Percentiles rank a stretch among this genome's conserved stretches.
These are phyloP conservation scores for Cariama cristata DNA, from an alignment of 2,113 vertebrate species.

Conservation along the genomic window DNA sequence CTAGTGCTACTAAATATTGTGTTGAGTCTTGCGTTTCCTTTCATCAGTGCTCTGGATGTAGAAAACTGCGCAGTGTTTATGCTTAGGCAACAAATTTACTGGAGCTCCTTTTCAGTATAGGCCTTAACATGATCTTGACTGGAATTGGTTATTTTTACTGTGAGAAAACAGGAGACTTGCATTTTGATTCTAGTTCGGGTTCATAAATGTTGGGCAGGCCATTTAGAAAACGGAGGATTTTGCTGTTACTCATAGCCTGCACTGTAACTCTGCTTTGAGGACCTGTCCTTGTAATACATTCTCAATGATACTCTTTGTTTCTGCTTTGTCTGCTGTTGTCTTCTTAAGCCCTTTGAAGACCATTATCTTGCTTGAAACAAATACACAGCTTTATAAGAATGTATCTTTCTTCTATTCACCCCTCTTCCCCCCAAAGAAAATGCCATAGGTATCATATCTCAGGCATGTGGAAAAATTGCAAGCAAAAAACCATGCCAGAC, in stretches of 20 bases:
- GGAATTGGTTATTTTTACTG: background rate
- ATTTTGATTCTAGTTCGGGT: background rate
- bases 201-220: background rate
- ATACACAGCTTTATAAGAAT: background rate
- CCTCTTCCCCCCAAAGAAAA: background rate
- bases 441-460: fast-evolving
- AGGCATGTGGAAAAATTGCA: background rate
- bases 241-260: background rate
- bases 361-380: background rate
- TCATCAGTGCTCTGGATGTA: background rate
- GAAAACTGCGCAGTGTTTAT: background rate
- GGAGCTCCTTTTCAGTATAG: background rate
- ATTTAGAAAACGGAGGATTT: background rate
- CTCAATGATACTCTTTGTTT: background rate
- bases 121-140: background rate
- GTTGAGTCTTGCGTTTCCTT: background rate
- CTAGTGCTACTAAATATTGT: background rate
- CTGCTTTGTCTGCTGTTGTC: background rate
- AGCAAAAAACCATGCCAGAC: background rate
- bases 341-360: background rate
- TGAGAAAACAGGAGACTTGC: background rate
- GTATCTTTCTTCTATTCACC: background rate
- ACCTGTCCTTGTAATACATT: background rate
- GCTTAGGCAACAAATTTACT: background rate
- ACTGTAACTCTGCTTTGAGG: background rate